These are phyloP conservation scores for Ovis canadensis DNA, from an alignment of 2,113 vertebrate genomes.

Conservation along the genomic window DNA sequence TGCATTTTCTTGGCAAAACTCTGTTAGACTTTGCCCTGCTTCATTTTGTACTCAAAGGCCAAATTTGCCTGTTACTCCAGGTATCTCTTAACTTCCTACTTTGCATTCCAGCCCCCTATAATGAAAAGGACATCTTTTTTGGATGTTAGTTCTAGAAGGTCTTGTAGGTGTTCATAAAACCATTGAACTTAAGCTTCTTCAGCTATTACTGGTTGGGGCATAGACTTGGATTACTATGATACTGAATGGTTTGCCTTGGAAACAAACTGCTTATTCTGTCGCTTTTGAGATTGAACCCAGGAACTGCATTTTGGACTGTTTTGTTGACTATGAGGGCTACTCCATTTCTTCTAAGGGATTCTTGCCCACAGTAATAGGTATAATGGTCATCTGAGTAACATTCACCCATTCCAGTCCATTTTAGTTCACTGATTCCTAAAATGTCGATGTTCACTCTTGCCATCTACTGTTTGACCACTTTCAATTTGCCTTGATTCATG, in stretches of 20 bases:
- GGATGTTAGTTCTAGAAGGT: background rate
- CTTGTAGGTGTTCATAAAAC: background rate
- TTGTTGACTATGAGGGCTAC: background rate
- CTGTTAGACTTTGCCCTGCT: background rate
- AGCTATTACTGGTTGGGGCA: background rate
- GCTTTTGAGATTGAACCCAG: background rate
- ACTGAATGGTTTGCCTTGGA: background rate
- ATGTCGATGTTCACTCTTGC: background rate
- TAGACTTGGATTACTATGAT: background rate
- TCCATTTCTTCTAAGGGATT: background rate
- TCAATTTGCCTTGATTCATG: background rate
- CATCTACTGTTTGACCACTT: background rate
- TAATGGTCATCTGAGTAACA: background rate
- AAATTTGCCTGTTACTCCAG: background rate
- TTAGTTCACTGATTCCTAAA: background rate
- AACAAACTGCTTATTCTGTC: background rate
- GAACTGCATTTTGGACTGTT: background rate
- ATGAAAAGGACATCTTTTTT: background rate
- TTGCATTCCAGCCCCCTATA: background rate
- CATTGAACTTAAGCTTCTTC: background rate
- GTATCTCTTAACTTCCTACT: background rate
- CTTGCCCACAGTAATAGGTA: background rate
- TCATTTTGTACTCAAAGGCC: background rate
- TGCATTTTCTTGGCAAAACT: background rate
- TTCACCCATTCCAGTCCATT: background rate